These are phyloP conservation scores for Aleadryas rufinucha DNA, from an alignment of 2,113 vertebrate genomes.

Conservation along the genomic window DNA sequence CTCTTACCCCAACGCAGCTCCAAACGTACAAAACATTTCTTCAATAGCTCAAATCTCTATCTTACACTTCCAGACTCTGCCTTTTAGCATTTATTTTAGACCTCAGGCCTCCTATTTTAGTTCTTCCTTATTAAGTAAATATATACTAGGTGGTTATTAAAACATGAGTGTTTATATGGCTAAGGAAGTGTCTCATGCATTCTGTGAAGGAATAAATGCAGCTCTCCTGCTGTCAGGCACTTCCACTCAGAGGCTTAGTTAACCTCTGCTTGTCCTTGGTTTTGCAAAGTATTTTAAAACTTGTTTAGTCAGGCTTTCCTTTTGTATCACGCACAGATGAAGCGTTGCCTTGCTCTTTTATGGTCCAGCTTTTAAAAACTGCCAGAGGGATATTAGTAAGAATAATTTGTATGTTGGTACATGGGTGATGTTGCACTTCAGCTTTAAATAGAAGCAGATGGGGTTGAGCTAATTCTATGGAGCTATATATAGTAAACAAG, in stretches of 20 bases:
- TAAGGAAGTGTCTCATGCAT: neutral
- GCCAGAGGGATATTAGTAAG: slow-evolving; percentile 63
- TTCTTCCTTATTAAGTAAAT: neutral
- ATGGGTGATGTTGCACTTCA: slow-evolving; percentile 60
- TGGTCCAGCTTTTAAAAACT: slow-evolving; percentile 58
- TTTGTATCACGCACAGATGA: slow-evolving; percentile 49
- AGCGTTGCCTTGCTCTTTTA: slow-evolving; percentile 55
- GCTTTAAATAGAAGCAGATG: slow-evolving; percentile 69
- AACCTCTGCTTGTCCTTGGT: slow-evolving; percentile 63
- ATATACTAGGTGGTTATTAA: neutral
- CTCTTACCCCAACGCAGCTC: neutral
- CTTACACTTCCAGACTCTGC: neutral
- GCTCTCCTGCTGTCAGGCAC: neutral
- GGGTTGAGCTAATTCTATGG: slow-evolving; percentile 61
- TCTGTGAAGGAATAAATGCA: neutral
- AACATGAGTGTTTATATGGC: neutral
- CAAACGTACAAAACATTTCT: neutral
- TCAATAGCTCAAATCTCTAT: neutral
- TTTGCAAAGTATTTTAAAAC: slow-evolving; percentile 61
- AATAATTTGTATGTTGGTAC: slow-evolving; percentile 64
- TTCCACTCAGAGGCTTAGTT: neutral
- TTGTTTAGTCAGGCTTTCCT: slow-evolving; percentile 66
- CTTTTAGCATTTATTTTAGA: neutral
- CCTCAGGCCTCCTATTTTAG: neutral
- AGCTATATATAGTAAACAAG: slow-evolving; percentile 66